Conservation (phyloP, 2,113 vertebrate genomes). For the Anguilla japonica region DNA sequence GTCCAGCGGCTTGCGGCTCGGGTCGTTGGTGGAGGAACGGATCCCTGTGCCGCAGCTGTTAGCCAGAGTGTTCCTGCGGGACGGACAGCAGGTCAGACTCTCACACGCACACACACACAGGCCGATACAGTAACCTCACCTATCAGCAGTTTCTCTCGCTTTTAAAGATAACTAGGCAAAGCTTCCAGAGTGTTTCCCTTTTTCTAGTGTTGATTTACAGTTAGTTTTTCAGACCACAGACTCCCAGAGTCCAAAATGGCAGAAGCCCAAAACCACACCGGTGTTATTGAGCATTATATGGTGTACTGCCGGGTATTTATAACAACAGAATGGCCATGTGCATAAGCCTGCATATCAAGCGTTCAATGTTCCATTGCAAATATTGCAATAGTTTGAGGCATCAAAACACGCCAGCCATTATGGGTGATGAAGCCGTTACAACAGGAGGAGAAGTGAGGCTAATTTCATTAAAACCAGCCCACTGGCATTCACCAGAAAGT, state of each 20-base stretch:
- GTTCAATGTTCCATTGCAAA: no score
- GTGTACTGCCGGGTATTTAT: no score
- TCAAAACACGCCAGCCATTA: no score
- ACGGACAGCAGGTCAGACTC: neutral
- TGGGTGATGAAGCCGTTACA: no score
- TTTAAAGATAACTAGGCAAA: neutral
- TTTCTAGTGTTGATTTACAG: neutral
- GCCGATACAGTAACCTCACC: neutral
- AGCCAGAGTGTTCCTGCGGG: slow-evolving; percentile 86
- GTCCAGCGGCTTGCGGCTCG: slow-evolving; percentile 89
- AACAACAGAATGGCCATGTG: no score
- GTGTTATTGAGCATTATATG: neutral
- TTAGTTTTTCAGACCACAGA: no score
- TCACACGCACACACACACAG: neutral
- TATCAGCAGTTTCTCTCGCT: neutral
- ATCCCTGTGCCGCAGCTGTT: slow-evolving; percentile 96
- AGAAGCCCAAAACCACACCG: neutral
- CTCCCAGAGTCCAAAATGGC: neutral
- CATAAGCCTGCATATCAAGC: no score
- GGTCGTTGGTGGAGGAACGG: slow-evolving; percentile 91
- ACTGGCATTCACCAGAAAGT: neutral
- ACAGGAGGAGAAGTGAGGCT: no score
- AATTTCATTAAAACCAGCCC: no score
- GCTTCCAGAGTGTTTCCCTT: neutral
- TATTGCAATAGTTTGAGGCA: no score